These are phyloP conservation scores for Colletes gigas DNA, from an alignment of 1,140 invertebrate species.

Conservation along the genomic window DNA sequence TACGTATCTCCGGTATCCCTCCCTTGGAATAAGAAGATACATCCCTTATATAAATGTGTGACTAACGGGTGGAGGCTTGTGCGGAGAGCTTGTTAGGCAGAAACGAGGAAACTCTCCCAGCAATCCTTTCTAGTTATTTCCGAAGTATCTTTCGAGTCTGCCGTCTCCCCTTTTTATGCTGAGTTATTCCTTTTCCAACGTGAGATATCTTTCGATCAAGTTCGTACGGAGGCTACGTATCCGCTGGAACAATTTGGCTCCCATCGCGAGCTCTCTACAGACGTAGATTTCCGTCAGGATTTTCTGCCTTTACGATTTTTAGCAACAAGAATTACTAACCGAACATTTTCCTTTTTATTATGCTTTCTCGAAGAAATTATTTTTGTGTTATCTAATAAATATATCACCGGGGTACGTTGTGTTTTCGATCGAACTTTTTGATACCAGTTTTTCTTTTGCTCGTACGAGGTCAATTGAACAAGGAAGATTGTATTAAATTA, in stretches of 20 bases:
- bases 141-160: constrained; percentile 33
- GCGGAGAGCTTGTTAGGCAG: constrained; percentile 72
- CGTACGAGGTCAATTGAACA: background rate
- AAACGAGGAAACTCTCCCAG: constrained; percentile 66
- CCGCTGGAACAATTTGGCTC: constrained; percentile 21
- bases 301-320: background rate
- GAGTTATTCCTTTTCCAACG: constrained; percentile 27
- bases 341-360: background rate
- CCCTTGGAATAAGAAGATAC: constrained; percentile 68
- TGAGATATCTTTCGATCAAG: constrained; percentile 27
- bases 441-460: too few relatives aligned
- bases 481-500: constrained; percentile 41
- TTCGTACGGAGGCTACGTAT: constrained; percentile 18
- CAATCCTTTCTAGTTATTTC: constrained; percentile 59
- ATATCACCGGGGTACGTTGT: too few relatives aligned
- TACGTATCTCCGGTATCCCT: constrained; percentile 73
- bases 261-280: constrained; percentile 1
- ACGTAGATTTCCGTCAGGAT: background rate
- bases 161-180: constrained; percentile 23
- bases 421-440: too few relatives aligned
- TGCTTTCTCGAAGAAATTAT: too few relatives aligned
- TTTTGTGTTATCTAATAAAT: too few relatives aligned
- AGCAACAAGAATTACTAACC: background rate
- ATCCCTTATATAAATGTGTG: constrained; percentile 76
- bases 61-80: constrained; percentile 73